A percentile compares a stretch with the other conserved stretches of the same genome.
phyloP scores from a whole-genome alignment of 2,888 invertebrate species.

The Hyposoter didymator region DNA sequence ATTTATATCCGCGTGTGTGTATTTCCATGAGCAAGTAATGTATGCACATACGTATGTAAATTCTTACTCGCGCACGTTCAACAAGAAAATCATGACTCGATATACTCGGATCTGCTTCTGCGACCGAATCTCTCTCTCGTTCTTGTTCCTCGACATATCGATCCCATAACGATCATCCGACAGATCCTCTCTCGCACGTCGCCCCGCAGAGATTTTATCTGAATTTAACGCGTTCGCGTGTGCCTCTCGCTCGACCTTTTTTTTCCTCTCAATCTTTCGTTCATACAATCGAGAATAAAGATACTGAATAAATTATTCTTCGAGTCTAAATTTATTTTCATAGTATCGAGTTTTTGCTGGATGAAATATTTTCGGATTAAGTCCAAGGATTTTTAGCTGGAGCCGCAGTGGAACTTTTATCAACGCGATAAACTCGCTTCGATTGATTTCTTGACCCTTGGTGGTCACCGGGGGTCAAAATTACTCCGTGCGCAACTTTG shows the following conservation, averaged over 20 bases:
- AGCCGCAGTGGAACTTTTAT: neutral
- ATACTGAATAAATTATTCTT: slow-evolving; percentile 11
- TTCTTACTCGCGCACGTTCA: neutral
- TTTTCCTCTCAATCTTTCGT: neutral
- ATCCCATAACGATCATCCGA: slow-evolving; percentile 78
- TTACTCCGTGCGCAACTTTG: too few species aligned
- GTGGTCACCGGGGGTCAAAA: too few species aligned
- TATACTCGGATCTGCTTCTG: slow-evolving; percentile 52
- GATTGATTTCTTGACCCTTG: neutral
- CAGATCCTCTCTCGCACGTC: slow-evolving; percentile 72
- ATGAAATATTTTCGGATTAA: neutral
- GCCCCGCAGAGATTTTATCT: slow-evolving; percentile 67
- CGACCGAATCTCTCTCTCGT: slow-evolving; percentile 28
- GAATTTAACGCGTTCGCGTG: slow-evolving; percentile 71
- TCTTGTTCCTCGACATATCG: slow-evolving; percentile 31
- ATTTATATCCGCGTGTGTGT: slow-evolving; percentile 3
- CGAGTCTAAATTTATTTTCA: neutral
- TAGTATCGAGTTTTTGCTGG: neutral
- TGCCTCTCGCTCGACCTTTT: slow-evolving; percentile 45
- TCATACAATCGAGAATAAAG: neutral
- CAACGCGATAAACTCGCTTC: neutral
- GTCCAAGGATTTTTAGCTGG: neutral
- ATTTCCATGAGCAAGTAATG: neutral
- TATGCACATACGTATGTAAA: neutral
- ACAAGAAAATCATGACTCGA: slow-evolving; percentile 66